Evolutionary conservation across 2,888 invertebrate genomes (phyloP), one percentile per base, ranked within the genome.

Genomic region (Nomada ferruginata): DNA sequence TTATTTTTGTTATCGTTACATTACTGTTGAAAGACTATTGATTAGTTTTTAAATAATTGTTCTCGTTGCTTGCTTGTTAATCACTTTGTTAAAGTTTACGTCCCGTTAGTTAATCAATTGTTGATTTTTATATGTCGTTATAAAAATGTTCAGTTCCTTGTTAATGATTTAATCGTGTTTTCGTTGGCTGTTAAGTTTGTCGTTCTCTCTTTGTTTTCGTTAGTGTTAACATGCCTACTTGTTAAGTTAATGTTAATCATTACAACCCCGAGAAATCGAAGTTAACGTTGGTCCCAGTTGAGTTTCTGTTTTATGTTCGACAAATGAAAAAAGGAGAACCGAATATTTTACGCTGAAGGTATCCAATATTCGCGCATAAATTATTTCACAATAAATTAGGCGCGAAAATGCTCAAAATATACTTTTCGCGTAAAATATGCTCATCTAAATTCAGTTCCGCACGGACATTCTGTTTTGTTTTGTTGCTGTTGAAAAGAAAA

Each of bases 131-230:
- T 23, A 60, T 59, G 29, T 53, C 44, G 61, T 79, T 72, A 72
- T 15, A n/a, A 53, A 66, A 50, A 60, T 44, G 15, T 9, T 13
- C n/a, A 55, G 60, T 80, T 61, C 42, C 9, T 63, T 80, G 72
- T 80, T 79, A 23, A 9, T 72, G 50, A 26, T 52, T 55, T 52
- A 64, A 55, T 26, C 44, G 44, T 29, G 63, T 75, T 77, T 68
- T 44, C 9, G 29, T 64, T 61, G 18, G 5, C 60, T 79, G 65
- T 79, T 79, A 79, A 72, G 72, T 80, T 80, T 80, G n/a, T 63
- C 50, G 47, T 55, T 66, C 72, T 72, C 71, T 60, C 65, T 72
- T 36, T 66, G 65, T 80, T 80, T 42, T 71, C 65, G 72, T 79
- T 80, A 57, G 79, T 79, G 79, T 79, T 79, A 60, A 66, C 72